Base-by-base conservation (phyloP, 2,888 invertebrate species). In the Zygothrica quintamaculata region DNA sequence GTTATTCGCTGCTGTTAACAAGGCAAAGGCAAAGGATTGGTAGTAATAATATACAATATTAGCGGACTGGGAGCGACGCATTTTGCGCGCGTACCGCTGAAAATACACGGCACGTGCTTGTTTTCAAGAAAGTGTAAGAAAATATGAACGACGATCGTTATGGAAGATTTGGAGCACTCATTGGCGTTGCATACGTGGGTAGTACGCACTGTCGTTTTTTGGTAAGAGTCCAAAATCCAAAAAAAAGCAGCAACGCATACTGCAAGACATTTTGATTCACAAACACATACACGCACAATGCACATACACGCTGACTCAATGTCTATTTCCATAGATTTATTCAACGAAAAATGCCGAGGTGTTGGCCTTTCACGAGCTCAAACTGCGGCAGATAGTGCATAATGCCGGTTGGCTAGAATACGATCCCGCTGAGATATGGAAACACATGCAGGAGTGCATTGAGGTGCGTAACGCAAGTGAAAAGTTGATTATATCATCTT, bases 331-430 rank as follows among this genome's bases (percentile, higher is more conserved):
- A 67, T 70, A 97, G 97, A 94, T 97, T 55, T 97, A 96, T 92
- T 96, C 96, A 57, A 96, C 96, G 3, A 94, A 95, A 85, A 96
- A 95, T 76, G 96, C 96, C 8, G 97, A 97, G 92, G 94, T 98
- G 25, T 92, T 98, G 67, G 97, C 98, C 9, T 97, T 96, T 89
- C 98, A 98, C 91, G 98, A 99, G 92, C 93, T 95, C 74, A 90
- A 90, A 81, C 66, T 91, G 55, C 89, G 89, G 5, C 94, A 96
- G 82, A 93, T 98, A 44, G 94, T 94, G 50, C 94, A 96, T 71
- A 94, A 95, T 73, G 97, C 98, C 92, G 97, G 98, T 88, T 99
- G 98, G 98, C 95, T 98, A 58, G 99, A 99, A 92, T 97, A 98
- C 91, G 97, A 99, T 92, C 97, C 99, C 0, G 91, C 93, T 79